Conservation (phyloP, 1,140 invertebrate genomes). For the Nasonia vitripennis region DNA sequence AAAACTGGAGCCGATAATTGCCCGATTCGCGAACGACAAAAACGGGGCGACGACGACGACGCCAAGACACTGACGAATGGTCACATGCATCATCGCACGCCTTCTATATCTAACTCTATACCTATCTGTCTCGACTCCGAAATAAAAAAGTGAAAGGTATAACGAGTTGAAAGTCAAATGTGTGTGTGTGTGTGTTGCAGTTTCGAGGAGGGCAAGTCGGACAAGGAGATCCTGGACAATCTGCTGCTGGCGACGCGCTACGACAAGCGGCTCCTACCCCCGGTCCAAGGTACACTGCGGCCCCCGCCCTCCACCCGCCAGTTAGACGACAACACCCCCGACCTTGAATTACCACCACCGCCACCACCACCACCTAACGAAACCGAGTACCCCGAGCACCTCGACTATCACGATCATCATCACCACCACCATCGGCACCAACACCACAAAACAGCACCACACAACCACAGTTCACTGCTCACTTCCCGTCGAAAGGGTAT, state of each 20-base stretch:
- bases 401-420: conserved; percentile 52
- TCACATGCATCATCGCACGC: not conserved
- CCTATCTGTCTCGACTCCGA: not conserved
- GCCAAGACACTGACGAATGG: not conserved
- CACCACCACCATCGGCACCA: conserved; percentile 64
- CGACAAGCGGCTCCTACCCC: conserved; percentile 90
- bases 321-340: conserved; percentile 70
- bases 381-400: conserved; percentile 70
- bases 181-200: conserved; percentile 74
- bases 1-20: too few relatives aligned
- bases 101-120: not conserved
- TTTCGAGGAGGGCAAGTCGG: conserved; percentile 90
- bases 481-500: conserved; percentile 72
- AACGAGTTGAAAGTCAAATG: not conserved
- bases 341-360: conserved; percentile 59
- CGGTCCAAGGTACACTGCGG: conserved; percentile 84
- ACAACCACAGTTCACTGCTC: conserved; percentile 74
- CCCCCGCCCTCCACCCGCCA: conserved; percentile 71
- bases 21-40: not conserved
- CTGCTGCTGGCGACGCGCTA: conserved; percentile 86
- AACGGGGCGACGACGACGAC: not conserved
- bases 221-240: conserved; percentile 92
- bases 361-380: conserved; percentile 51
- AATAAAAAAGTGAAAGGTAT: too few relatives aligned
- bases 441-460: conserved; percentile 69